Evolutionary conservation across 2,797 vertebrate genomes (phyloP).

Genomic region (Coranthus polyacanthus): DNA sequence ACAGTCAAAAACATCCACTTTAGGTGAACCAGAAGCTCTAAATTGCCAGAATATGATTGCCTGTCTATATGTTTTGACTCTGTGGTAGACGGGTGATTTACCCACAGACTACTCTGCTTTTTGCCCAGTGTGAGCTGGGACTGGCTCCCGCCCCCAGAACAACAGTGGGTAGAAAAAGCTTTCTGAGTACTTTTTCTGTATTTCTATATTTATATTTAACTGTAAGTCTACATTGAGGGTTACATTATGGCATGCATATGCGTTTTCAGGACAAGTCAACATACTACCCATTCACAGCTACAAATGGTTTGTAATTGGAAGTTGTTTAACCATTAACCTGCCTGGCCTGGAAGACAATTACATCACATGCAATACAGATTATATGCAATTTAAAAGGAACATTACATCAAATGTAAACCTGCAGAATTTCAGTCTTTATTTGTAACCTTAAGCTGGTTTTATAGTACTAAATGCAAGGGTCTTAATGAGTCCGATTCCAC

Average conservation of each 20-base stretch:
- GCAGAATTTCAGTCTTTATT: too few species aligned
- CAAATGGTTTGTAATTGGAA: too few species aligned
- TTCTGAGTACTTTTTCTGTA: background rate
- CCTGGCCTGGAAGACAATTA: background rate
- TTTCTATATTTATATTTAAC: too few species aligned
- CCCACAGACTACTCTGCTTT: background rate
- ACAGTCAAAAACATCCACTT: slow-evolving; percentile 14
- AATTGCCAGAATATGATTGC: background rate
- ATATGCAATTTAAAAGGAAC: background rate
- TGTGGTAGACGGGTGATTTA: slow-evolving; percentile 9
- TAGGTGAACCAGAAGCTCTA: slow-evolving; percentile 4
- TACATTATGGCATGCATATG: too few species aligned
- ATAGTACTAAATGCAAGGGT: too few species aligned
- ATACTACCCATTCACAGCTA: too few species aligned
- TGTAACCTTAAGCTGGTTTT: too few species aligned
- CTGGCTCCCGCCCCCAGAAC: background rate
- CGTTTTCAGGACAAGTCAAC: too few species aligned
- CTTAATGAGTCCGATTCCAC: too few species aligned
- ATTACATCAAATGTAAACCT: background rate
- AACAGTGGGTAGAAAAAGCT: background rate
- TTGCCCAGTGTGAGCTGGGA: too few species aligned
- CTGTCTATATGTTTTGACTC: slow-evolving; percentile 21
- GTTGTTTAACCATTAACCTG: too few species aligned
- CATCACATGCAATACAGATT: background rate
- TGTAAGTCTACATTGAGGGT: too few species aligned